Evolutionary conservation across 1,140 invertebrate species (phyloP).

Genomic region (Lordiphosa clarofinis): DNA sequence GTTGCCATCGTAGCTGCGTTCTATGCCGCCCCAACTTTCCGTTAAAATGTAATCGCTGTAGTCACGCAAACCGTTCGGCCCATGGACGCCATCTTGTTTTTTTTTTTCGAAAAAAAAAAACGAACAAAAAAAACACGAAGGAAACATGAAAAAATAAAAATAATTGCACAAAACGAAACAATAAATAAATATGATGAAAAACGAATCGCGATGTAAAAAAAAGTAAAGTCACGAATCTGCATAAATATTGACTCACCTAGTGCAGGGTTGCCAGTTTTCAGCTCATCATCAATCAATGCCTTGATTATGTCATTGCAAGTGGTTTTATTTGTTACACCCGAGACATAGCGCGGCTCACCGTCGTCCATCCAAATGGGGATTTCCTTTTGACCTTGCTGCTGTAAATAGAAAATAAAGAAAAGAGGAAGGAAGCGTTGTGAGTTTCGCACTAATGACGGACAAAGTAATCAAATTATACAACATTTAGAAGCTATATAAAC

Average conservation of each 20-base stretch:
- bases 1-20: conserved; percentile 77
- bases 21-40: conserved; percentile 78
- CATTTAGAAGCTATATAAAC: no score
- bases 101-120: conserved; percentile 23
- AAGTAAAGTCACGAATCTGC: conserved; percentile 25
- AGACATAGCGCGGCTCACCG: conserved; percentile 72
- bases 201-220: conserved; percentile 18
- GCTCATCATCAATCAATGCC: conserved; percentile 78
- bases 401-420: neutral
- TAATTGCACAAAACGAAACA: conserved; percentile 49
- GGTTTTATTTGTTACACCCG: conserved; percentile 75
- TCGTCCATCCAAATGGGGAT: conserved; percentile 76
- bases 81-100: conserved; percentile 67
- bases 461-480: no score
- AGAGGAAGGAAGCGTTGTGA: neutral
- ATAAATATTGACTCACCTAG: conserved; percentile 49
- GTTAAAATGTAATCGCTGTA: conserved; percentile 79
- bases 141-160: conserved; percentile 40
- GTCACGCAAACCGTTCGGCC: conserved; percentile 72
- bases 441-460: neutral
- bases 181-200: conserved; percentile 46
- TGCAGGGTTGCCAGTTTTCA: conserved; percentile 38
- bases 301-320: conserved; percentile 80
- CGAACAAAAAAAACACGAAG: conserved; percentile 11
- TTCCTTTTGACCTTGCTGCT: conserved; percentile 72